These are phyloP conservation scores for Lissonota sp. DNA, from an alignment of 2,888 invertebrate genomes.

Conservation along the genomic window DNA sequence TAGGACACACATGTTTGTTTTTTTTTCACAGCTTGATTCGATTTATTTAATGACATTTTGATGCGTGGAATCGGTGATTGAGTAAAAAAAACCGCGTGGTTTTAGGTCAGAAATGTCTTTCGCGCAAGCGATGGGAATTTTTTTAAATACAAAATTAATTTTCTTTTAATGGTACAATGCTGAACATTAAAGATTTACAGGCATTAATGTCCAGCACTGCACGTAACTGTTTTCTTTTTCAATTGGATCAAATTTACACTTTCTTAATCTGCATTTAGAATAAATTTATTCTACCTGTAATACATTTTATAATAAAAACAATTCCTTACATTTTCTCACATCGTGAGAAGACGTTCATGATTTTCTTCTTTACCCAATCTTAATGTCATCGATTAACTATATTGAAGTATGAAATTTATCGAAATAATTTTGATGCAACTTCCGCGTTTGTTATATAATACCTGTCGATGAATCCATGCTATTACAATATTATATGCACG, in stretches of 20 bases:
- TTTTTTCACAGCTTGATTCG: slow-evolving; percentile 14
- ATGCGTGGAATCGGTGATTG: slow-evolving; percentile 4
- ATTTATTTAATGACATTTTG: neutral
- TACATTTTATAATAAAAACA: neutral
- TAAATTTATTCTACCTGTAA: neutral
- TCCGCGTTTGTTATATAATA: slow-evolving; percentile 21
- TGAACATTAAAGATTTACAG: too few relatives aligned
- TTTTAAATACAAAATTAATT: neutral
- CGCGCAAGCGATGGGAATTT: neutral
- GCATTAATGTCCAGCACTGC: too few relatives aligned
- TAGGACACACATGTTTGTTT: slow-evolving; percentile 27
- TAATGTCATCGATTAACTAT: neutral
- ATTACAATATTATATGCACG: slow-evolving; percentile 50
- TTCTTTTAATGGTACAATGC: neutral
- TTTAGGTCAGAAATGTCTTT: neutral
- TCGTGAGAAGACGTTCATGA: too few relatives aligned
- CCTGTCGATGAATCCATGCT: slow-evolving; percentile 26
- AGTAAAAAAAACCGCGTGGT: neutral
- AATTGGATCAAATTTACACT: neutral
- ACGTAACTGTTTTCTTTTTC: too few relatives aligned
- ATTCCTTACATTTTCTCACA: too few relatives aligned
- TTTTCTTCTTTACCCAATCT: neutral
- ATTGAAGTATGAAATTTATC: neutral
- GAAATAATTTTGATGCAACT: neutral
- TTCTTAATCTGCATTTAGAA: neutral